Evolutionary conservation across 2,113 vertebrate genomes (phyloP), one percentile per base, ranked within the genome.

Genomic region (Cyprinus carpio): DNA sequence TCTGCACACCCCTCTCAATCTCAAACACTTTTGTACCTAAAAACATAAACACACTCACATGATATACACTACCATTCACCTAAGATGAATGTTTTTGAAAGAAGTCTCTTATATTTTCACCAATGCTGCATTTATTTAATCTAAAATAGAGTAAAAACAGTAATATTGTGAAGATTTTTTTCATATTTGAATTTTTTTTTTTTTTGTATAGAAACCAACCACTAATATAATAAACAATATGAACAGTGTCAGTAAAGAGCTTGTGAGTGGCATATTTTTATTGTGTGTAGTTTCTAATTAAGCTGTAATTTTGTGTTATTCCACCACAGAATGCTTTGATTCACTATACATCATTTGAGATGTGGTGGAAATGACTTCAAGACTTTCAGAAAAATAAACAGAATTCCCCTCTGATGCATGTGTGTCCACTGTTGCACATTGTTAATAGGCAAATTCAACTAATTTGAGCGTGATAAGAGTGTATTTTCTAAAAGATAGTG

Each of bases 1-100:
- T 96, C 86, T 94, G 94, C 27, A 95, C 87, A 43, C 92, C 87
- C 6, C 94, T 93, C 81, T 92, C 91, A 84, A 89, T 86, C 37
- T 92, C 92, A 12, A 84, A 86, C 0, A 54, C 56, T 87, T 82
- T 94, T 67, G 82, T 88, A 92, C 90, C 95, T 94, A 83, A 76
- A 82, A 75, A 62, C 18, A 77, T n/a, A 87, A 46, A 85, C 23
- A 84, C 46, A 86, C 71, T 72, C 54, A 62, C 86, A 76, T 40
- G 56, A 56, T 65, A 83, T 34, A 75, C 58, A 25, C 62, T 58
- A 58, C 18, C 54, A 58, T n/a, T 11, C 56, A 60, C 23, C 56
- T n/a, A 60, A n/a, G 56, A 60, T n/a, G 16, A 54, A 4, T 69
- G 31, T 10, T 69, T 67, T 71, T 12, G 8, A 69, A 67, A 65